Evolutionary conservation across 2,113 vertebrate genomes (phyloP).

Genomic region (Ailuropoda melanoleuca): DNA sequence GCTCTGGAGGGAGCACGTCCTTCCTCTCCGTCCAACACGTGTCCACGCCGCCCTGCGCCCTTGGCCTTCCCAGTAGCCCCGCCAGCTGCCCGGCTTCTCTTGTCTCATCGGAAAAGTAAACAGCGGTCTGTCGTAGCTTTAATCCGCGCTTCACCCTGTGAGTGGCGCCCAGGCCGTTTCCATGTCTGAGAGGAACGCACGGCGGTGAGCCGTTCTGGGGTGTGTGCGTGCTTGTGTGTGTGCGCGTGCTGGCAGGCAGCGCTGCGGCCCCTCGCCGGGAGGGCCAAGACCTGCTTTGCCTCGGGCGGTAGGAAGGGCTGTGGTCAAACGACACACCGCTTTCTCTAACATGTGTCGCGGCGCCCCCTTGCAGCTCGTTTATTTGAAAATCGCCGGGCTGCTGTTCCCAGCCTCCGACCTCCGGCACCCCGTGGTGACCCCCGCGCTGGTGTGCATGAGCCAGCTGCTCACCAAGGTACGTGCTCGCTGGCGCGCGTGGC

Average conservation of each 20-base stretch:
- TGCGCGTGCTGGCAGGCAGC: no score
- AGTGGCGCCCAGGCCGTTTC: background rate
- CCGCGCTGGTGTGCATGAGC: conserved; percentile 92
- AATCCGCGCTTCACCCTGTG: accelerated
- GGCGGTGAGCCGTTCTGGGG: background rate
- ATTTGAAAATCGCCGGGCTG: conserved; percentile 91
- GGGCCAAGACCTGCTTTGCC: accelerated
- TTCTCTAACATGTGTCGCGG: accelerated
- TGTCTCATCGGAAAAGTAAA: background rate
- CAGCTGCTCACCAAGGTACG: conserved; percentile 94
- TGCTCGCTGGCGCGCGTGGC: accelerated
- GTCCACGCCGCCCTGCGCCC: background rate
- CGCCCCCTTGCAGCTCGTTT: conserved; percentile 86
- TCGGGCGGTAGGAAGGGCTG: no score
- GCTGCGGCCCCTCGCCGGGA: background rate
- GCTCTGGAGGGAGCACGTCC: background rate
- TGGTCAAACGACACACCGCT: accelerated
- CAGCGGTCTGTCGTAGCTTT: accelerated
- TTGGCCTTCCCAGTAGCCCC: background rate
- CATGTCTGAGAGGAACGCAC: background rate
- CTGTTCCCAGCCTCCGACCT: conserved; percentile 97
- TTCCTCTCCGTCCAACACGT: background rate
- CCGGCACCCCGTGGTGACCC: conserved; percentile 94
- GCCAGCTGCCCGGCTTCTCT: background rate
- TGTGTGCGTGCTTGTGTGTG: no score